A percentile compares a stretch with the other conserved stretches of the same genome.
These are phyloP conservation scores for Podiceps cristatus DNA, from an alignment of 2,113 vertebrate genomes.

Conservation along the genomic window DNA sequence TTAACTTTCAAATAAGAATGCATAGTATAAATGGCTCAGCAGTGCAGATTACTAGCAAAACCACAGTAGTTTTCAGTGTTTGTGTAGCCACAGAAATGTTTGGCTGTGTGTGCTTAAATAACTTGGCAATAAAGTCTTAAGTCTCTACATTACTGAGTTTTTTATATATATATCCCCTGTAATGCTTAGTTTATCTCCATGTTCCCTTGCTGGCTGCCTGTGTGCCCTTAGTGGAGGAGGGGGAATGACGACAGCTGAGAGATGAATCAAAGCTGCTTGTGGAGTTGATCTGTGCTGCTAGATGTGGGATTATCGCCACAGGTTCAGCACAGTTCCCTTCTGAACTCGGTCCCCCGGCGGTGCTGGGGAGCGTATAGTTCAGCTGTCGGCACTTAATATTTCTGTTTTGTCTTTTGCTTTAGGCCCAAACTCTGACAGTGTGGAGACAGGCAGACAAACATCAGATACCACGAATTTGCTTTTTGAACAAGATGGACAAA, in stretches of 20 bases:
- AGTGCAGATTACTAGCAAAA: not conserved
- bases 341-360: fast-evolving
- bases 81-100: not conserved
- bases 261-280: not conserved
- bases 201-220: not conserved
- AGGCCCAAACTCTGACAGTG: constrained; percentile 97
- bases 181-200: not conserved
- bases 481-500: constrained; percentile 99
- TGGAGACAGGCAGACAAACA: constrained; percentile 97
- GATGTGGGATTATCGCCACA: fast-evolving
- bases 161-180: not conserved
- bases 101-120: not conserved
- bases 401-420: constrained; percentile 13
- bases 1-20: not conserved
- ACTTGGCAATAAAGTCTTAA: not conserved
- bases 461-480: constrained; percentile 91
- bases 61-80: not conserved
- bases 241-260: not conserved
- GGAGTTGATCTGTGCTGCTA: not conserved
- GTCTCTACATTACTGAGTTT: not conserved
- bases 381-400: not conserved
- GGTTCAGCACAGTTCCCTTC: not conserved
- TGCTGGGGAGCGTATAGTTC: fast-evolving
- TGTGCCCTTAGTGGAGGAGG: not conserved
- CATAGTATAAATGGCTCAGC: not conserved